Percentiles rank a stretch among this genome's conserved stretches.
Evolutionary conservation across 2,888 invertebrate genomes (phyloP).

Genomic region (Monopis laevigella): DNA sequence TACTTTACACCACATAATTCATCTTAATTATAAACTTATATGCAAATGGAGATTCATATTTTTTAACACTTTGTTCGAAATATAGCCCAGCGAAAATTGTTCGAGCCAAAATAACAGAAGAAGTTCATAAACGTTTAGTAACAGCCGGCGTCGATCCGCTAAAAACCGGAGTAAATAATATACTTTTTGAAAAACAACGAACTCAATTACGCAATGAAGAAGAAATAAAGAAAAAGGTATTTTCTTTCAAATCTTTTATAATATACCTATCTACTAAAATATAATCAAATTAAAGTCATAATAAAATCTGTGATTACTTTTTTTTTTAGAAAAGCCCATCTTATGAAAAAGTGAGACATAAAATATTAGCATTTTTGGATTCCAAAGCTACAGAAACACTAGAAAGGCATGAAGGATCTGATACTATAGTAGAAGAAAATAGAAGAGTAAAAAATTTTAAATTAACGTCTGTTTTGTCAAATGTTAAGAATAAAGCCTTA

Average conservation of each 20-base stretch:
- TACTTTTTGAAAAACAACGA: slow-evolving; percentile 65
- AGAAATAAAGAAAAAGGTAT: slow-evolving; percentile 67
- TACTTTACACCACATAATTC: too few relatives aligned
- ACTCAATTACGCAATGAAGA: slow-evolving; percentile 66
- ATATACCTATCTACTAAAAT: too few relatives aligned
- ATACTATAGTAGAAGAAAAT: slow-evolving; percentile 5
- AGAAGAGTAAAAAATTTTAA: slow-evolving; percentile 30
- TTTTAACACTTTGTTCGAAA: slow-evolving; percentile 10
- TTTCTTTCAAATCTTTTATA: too few relatives aligned
- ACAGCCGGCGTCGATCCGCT: slow-evolving; percentile 71
- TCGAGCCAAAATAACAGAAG: slow-evolving; percentile 53
- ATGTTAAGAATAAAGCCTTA: slow-evolving; percentile 61
- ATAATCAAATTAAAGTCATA: too few relatives aligned
- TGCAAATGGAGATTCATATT: not conserved
- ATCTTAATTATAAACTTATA: too few relatives aligned
- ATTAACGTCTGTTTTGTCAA: slow-evolving; percentile 55
- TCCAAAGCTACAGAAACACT: slow-evolving; percentile 33
- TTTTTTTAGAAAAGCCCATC: slow-evolving; percentile 54
- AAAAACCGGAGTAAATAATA: slow-evolving; percentile 65
- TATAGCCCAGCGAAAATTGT: slow-evolving; percentile 45
- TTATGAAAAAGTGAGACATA: slow-evolving; percentile 52
- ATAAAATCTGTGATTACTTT: too few relatives aligned
- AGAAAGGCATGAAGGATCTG: slow-evolving; percentile 17
- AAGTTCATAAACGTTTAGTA: slow-evolving; percentile 63
- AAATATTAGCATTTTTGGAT: slow-evolving; percentile 52